These are phyloP conservation scores for Megamerina dolium DNA, from an alignment of 2,888 invertebrate species.

Conservation along the genomic window DNA sequence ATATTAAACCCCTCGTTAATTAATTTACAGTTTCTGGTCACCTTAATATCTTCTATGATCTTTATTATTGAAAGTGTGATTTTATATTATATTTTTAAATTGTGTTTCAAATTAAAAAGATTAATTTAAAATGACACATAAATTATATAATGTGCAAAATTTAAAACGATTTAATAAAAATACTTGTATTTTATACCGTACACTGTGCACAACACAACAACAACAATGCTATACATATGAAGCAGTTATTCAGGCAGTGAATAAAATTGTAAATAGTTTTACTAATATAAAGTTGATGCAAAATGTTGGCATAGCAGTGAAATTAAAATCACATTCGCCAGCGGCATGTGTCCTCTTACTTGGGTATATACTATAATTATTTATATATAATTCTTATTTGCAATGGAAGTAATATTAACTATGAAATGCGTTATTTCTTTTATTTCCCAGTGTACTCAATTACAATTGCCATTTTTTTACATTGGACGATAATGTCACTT, in stretches of 20 bases:
- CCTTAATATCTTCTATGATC: too few species aligned
- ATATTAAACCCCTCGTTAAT: too few species aligned
- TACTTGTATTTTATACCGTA: slow-evolving; percentile 15
- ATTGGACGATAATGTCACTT: slow-evolving; percentile 20
- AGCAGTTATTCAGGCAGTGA: slow-evolving; percentile 19
- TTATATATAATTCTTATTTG: background rate
- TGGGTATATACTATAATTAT: slow-evolving; percentile 23
- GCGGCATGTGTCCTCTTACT: slow-evolving; percentile 29
- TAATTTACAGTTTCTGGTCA: too few species aligned
- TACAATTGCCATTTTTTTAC: slow-evolving; percentile 32
- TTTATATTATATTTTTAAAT: too few species aligned
- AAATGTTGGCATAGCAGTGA: slow-evolving; percentile 35
- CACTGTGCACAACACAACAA: slow-evolving; percentile 19
- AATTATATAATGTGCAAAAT: slow-evolving; percentile 5
- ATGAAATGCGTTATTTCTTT: too few species aligned
- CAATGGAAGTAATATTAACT: too few species aligned
- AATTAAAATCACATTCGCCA: slow-evolving; percentile 30
- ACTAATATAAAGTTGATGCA: too few species aligned
- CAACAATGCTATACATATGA: slow-evolving; percentile 25
- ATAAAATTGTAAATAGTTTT: too few species aligned
- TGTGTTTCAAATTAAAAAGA: too few species aligned
- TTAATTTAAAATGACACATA: background rate
- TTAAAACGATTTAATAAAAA: slow-evolving; percentile 14
- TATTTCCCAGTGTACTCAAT: slow-evolving; percentile 31
- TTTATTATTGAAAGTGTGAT: too few species aligned